Evolutionary conservation across 2,797 vertebrate species (phyloP).

Genomic region (Tangara arthus): DNA sequence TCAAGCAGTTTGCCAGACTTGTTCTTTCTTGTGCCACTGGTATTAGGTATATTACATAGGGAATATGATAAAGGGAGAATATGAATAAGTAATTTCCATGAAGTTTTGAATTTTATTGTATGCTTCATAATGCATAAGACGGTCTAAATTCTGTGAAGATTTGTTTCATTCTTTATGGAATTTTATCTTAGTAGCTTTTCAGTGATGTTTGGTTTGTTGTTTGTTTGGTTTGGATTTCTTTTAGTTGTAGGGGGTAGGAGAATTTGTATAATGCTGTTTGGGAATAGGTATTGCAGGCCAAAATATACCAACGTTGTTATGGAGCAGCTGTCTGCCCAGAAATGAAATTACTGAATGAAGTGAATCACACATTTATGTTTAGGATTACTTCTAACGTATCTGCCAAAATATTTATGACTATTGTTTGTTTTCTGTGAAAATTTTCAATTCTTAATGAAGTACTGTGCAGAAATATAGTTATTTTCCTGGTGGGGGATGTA

Average conservation of each 20-base stretch:
- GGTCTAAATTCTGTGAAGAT: background rate
- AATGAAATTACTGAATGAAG: background rate
- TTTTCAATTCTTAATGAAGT: background rate
- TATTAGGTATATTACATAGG: background rate
- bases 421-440: background rate
- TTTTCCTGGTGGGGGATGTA: background rate
- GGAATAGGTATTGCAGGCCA: background rate
- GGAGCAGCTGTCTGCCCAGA: background rate
- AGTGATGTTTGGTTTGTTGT: background rate
- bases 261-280: background rate
- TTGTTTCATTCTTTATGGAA: background rate
- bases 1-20: background rate
- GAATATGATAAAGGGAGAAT: background rate
- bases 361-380: background rate
- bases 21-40: background rate
- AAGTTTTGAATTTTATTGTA: background rate
- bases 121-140: background rate
- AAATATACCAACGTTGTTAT: accelerated
- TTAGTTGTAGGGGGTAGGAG: background rate
- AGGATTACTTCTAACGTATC: background rate
- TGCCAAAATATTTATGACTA: background rate
- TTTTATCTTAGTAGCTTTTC: background rate
- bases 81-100: background rate
- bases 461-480: background rate
- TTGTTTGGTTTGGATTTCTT: background rate